These are phyloP conservation scores for Petrosia ficiformis DNA, from an alignment of 37 sponge, comb jelly and placozoan genomes.

Conservation along the genomic window DNA sequence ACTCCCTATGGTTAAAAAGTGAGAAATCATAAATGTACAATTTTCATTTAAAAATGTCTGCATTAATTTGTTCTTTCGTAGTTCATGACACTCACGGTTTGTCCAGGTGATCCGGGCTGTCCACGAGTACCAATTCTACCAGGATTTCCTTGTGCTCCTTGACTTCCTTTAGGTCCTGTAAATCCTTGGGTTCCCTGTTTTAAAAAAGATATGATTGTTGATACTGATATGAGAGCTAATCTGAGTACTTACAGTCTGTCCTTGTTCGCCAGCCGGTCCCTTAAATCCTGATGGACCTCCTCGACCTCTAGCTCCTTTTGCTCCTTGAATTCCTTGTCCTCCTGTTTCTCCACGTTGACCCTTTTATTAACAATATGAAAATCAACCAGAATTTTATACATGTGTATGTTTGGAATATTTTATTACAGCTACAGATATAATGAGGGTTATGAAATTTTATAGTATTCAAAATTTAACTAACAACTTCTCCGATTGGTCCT, in stretches of 20 bases:
- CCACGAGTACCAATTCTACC: slow-evolving; percentile 48
- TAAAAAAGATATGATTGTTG: background rate
- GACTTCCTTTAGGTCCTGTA: slow-evolving; percentile 40
- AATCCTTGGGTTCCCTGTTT: slow-evolving; percentile 45
- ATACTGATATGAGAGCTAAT: background rate
- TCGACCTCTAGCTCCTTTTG: slow-evolving; percentile 20
- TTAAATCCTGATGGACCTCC: slow-evolving; percentile 27
- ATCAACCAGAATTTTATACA: too few relatives aligned
- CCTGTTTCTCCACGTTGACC: slow-evolving; percentile 40
- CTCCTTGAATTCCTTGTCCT: slow-evolving; percentile 26
- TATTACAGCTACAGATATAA: background rate
- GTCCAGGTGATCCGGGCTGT: slow-evolving; percentile 38
- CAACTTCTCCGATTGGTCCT: slow-evolving; percentile 51
- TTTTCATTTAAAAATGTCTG: background rate
- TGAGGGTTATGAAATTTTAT: background rate
- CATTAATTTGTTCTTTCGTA: background rate
- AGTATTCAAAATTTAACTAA: slow-evolving; percentile 3
- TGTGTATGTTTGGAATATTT: too few relatives aligned
- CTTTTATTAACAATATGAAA: background rate
- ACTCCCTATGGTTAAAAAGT: slow-evolving; percentile 16
- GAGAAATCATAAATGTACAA: background rate
- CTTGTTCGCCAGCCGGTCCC: slow-evolving; percentile 37
- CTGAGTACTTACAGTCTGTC: background rate
- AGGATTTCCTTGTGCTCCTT: slow-evolving; percentile 44
- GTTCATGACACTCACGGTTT: slow-evolving; percentile 26